Evolutionary conservation across 2,888 invertebrate species (phyloP), one percentile per base, ranked within the genome.

Genomic region (Epinotia nisella): DNA sequence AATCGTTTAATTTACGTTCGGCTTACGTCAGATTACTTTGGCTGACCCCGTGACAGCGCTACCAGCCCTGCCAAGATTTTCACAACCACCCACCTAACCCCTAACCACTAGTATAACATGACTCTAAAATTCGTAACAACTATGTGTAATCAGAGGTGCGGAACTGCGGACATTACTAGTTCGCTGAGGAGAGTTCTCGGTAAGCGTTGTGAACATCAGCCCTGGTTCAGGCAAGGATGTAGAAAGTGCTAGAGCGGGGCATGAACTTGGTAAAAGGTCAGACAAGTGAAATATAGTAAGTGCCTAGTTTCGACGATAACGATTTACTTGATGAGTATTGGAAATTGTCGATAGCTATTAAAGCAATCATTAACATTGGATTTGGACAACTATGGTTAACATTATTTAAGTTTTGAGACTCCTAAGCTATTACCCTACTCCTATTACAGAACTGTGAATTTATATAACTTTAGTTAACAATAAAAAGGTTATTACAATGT

Each of bases 21-120:
- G 69, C 72, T 85, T 86, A 85, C 83, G 81, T 86, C 85, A 86
- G 81, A 80, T 81, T 77, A 81, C 82, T 62, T 49, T 81, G 80
- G 74, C 82, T 83, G 83, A 78, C 77, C 74, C 71, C 60, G 70
- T 76, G 76, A 76, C 76, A 76, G 65, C 41, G 66, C 62, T 56
- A 29, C 45, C 35, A 39, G 49, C 19, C n/a, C 21, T 21, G 24
- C 15, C 7, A 41, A 17, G 41, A 2, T n/a, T 45, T 61, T 49
- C n/a, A n/a, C 7, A 15, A 49, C 49, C 15, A 49, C 49, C 15
- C 49, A 49, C 5, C 49, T 49, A 5, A 49, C 49, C 49, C n/a
- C 45, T n/a, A 49, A n/a, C 15, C 45, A 15, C 45, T n/a, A 49
- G 49, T 49, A n/a, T 49, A n/a, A 15, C 49, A n/a, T 49, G 49